phyloP scores from a whole-genome alignment of 2,113 vertebrate species.

The Nycticebus coucang region DNA sequence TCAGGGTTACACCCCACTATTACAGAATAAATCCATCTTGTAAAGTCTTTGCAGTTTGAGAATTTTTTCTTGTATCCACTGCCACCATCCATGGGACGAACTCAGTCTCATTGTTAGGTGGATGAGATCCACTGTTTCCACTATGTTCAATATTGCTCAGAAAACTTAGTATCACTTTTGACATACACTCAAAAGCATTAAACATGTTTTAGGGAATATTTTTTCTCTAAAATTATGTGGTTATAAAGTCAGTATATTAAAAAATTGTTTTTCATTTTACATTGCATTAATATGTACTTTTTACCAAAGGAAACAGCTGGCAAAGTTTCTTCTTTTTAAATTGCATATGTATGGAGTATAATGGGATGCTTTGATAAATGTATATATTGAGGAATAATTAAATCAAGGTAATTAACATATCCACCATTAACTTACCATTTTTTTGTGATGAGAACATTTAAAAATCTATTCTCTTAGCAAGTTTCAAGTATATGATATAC shows the following conservation, averaged over 20 bases:
- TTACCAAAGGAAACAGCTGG: neutral
- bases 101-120: neutral
- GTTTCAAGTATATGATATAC: neutral
- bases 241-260: neutral
- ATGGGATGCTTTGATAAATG: neutral
- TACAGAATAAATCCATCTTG: neutral
- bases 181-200: neutral
- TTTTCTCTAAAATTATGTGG: neutral
- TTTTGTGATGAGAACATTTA: neutral
- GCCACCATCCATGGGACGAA: neutral
- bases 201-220: neutral
- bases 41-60: neutral
- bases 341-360: neutral
- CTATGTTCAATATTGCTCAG: neutral
- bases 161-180: conserved; percentile 10
- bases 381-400: neutral
- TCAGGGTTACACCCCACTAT: neutral
- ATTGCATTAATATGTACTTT: neutral
- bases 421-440: neutral
- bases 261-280: neutral
- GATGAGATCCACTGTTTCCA: neutral
- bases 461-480: neutral
- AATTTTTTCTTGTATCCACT: neutral
- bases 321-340: neutral
- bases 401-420: neutral